These are phyloP conservation scores for Propithecus coquereli DNA, from an alignment of 2,113 vertebrate genomes.

Conservation along the genomic window DNA sequence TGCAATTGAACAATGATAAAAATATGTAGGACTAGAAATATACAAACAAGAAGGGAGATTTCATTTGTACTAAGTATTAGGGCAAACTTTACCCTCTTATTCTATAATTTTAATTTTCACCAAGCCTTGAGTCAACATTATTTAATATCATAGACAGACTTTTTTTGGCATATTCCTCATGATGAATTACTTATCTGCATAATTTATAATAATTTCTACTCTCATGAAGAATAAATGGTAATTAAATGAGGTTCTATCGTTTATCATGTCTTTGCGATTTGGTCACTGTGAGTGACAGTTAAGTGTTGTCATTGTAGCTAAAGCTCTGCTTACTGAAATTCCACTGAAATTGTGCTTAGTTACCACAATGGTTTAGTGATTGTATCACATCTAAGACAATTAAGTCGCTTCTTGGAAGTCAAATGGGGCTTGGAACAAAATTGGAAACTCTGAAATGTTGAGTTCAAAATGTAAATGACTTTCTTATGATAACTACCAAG, in stretches of 20 bases:
- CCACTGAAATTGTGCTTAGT: not conserved
- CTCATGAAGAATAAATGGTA: slow-evolving; percentile 67
- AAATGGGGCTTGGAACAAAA: slow-evolving; percentile 53
- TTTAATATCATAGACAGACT: slow-evolving; percentile 48
- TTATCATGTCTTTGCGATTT: slow-evolving; percentile 72
- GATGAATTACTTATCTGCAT: slow-evolving; percentile 46
- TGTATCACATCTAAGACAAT: slow-evolving; percentile 46
- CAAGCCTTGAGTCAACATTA: slow-evolving; percentile 37
- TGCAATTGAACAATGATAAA: not conserved
- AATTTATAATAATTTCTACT: slow-evolving; percentile 56
- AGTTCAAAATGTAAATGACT: slow-evolving; percentile 72
- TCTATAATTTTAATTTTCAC: slow-evolving; percentile 48
- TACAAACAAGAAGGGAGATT: slow-evolving; percentile 6
- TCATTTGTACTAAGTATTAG: not conserved
- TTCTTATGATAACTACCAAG: slow-evolving; percentile 58
- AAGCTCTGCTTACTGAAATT: not conserved
- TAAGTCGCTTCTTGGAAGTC: slow-evolving; percentile 74
- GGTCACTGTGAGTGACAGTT: slow-evolving; percentile 67
- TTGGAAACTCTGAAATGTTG: slow-evolving; percentile 64
- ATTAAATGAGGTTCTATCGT: slow-evolving; percentile 70
- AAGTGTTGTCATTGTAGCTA: not conserved
- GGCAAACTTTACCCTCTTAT: slow-evolving; percentile 8
- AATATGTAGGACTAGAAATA: not conserved
- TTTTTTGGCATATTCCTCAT: slow-evolving; percentile 6
- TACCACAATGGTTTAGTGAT: not conserved